phyloP scores from a whole-genome alignment of 2,797 vertebrate species.

The Simalia tracyae region DNA sequence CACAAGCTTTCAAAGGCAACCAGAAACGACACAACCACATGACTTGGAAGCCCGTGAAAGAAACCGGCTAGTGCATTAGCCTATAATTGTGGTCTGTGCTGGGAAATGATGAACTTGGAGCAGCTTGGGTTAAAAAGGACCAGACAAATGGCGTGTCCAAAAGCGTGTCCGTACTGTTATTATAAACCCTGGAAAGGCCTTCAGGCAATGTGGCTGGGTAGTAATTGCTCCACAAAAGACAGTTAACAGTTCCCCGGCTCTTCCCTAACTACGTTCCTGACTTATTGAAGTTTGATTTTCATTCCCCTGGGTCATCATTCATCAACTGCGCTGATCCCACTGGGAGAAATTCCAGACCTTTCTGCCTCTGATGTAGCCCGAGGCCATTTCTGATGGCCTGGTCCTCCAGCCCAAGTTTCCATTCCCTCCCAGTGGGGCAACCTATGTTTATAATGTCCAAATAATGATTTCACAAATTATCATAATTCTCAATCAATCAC shows the following conservation, averaged over 20 bases:
- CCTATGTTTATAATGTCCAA: constrained; percentile 85
- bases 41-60: neutral
- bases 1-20: neutral
- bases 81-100: neutral
- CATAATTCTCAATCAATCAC: constrained; percentile 97
- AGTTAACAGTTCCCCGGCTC: constrained; percentile 61
- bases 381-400: constrained; percentile 77
- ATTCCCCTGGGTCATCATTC: constrained; percentile 77
- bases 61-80: neutral
- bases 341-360: constrained; percentile 56
- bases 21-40: neutral
- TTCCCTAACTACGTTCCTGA: constrained; percentile 66
- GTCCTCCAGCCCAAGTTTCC: constrained; percentile 76
- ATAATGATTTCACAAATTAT: constrained; percentile 96
- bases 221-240: constrained; percentile 70
- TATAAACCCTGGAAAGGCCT: constrained; percentile 55
- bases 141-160: neutral
- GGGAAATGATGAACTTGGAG: neutral
- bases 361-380: constrained; percentile 71
- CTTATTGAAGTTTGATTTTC: constrained; percentile 79
- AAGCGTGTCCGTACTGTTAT: neutral
- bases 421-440: constrained; percentile 69
- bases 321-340: constrained; percentile 67
- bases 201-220: constrained; percentile 53
- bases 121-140: fast-evolving